Base-by-base conservation (phyloP, 2,797 vertebrate species). In the Sebastolobus altivelis region DNA sequence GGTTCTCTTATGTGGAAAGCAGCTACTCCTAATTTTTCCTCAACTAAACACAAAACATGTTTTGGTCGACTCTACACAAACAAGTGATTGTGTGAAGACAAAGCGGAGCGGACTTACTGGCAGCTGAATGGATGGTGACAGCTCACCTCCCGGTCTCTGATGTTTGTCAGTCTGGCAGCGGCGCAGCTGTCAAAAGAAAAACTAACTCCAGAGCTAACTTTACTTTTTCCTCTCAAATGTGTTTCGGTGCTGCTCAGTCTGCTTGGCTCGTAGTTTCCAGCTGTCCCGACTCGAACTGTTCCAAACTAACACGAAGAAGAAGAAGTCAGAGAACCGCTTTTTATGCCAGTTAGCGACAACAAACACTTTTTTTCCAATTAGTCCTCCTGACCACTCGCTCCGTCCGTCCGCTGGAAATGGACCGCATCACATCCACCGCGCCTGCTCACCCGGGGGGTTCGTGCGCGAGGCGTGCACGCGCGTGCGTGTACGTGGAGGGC, bases 101-200 rank as follows among this genome's bases (percentile, higher is more conserved):
- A 72, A 83, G 74, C 38, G 18, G 65, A 54, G 61, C 4, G 35
- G 20, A 89, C 87, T 88, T 73, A 89, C 86, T 11, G 72, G 83
- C 84, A 82, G 77, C 78, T 79, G 84, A 73, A 31, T 4, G 87
- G 77, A 84, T n/a, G 91, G 52, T 92, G 92, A 92, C 92, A 91
- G 88, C 82, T 89, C 91, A 62, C 82, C 87, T 90, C 89, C 82
- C 12, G 86, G 16, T 84, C 77, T 14, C 84, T 72, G 88, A 58
- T 70, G 83, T 83, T 65, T 68, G 85, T 82, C 89, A 79, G 83
- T 18, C 43, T n/a, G 71, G 65, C 56, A 49, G 67, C 74, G 49
- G 68, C 8, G 81, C 90, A 87, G 89, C 91, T 93, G 93, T 91
- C 92, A 93, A 8, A 72, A 72, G 65, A 70, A 46, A 58, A 84